Evolutionary conservation across 2,888 invertebrate genomes (phyloP).

Genomic region (Eurytoma californica): DNA sequence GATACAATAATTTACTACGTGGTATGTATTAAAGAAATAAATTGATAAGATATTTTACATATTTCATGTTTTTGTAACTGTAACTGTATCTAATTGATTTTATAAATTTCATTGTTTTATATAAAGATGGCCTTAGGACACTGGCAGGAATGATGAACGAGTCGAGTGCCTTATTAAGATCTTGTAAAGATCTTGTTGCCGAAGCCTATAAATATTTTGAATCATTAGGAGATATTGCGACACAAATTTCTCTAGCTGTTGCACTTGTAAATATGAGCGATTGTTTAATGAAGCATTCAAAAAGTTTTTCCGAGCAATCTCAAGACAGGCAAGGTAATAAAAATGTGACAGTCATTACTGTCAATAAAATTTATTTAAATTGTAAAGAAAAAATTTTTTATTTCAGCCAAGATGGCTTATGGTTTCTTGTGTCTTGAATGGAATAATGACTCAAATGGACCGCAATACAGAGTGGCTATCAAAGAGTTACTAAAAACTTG

Average conservation of each 20-base stretch:
- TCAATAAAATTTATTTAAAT: conserved; percentile 6
- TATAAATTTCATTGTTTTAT: conserved; percentile 24
- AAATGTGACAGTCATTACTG: background rate
- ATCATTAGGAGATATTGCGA: conserved; percentile 70
- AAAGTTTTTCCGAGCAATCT: conserved; percentile 62
- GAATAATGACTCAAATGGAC: conserved; percentile 64
- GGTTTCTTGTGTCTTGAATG: conserved; percentile 68
- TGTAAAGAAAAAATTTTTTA: conserved; percentile 40
- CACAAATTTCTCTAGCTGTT: conserved; percentile 70
- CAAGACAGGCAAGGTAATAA: conserved; percentile 68
- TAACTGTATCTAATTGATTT: conserved; percentile 9
- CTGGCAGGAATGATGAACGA: conserved; percentile 67
- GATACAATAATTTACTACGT: conserved; percentile 67
- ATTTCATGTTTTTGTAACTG: background rate
- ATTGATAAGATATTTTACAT: background rate
- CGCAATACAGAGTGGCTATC: conserved; percentile 67
- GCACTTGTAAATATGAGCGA: conserved; percentile 68
- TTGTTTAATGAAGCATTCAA: conserved; percentile 70
- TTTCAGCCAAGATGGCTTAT: conserved; percentile 68
- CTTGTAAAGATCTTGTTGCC: conserved; percentile 70
- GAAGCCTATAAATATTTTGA: conserved; percentile 72
- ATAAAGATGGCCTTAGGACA: conserved; percentile 69
- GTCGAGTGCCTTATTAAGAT: conserved; percentile 63
- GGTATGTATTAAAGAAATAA: conserved; percentile 61
- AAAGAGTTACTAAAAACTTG: conserved; percentile 69